Percentiles rank a stretch among this genome's conserved stretches.
Conservation (phyloP, 2,888 invertebrate genomes). For the Parochlus steinenii region DNA sequence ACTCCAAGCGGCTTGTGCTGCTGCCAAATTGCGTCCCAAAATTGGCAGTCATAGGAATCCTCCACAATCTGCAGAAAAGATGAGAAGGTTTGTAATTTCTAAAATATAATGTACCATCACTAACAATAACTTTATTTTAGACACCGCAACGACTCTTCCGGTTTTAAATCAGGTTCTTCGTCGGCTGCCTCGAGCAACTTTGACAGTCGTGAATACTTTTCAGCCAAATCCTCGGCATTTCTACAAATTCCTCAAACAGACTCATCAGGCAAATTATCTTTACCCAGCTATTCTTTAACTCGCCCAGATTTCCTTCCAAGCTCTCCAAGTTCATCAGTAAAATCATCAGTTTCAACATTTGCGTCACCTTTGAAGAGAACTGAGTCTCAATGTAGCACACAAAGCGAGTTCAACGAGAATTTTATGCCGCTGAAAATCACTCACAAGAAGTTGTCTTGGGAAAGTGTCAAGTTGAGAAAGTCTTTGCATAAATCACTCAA, state of each 20-base stretch:
- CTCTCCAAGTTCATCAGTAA: background rate
- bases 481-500: constrained; percentile 35
- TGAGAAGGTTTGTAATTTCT: too few relatives aligned
- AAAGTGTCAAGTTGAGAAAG: constrained; percentile 38
- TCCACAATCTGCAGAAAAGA: too few relatives aligned
- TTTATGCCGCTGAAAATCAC: constrained; percentile 38
- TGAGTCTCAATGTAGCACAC: constrained; percentile 6
- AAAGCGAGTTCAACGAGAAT: constrained; percentile 19
- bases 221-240: background rate
- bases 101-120: too few relatives aligned
- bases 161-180: too few relatives aligned
- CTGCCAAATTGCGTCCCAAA: background rate
- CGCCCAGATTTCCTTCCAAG: too few relatives aligned
- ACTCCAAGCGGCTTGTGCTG: constrained; percentile 5
- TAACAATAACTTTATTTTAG: too few relatives aligned
- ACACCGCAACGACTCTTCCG: too few relatives aligned
- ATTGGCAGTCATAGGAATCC: too few relatives aligned
- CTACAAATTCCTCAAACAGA: too few relatives aligned
- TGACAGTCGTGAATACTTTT: constrained; percentile 9
- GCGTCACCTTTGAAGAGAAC: constrained; percentile 2
- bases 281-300: constrained; percentile 10
- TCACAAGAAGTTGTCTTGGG: constrained; percentile 39
- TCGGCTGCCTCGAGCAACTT: too few relatives aligned
- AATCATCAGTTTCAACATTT: background rate
- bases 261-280: constrained; percentile 7